These are phyloP conservation scores for Babylonia areolata DNA, from an alignment of 1,140 invertebrate genomes.

Conservation along the genomic window DNA sequence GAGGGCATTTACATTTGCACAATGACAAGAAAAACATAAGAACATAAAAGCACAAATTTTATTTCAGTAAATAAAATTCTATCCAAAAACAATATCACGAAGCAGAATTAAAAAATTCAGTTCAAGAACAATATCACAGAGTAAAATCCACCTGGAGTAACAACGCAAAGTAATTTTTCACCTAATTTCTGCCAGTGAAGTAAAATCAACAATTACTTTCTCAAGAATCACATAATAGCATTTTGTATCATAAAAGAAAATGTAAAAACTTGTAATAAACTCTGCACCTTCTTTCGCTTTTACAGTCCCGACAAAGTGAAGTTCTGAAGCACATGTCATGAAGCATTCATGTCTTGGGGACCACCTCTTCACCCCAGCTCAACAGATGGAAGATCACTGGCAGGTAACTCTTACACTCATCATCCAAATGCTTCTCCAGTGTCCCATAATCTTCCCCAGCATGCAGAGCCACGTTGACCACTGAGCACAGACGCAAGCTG, in stretches of 20 bases:
- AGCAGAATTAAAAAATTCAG: not conserved
- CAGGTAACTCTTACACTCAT: not conserved
- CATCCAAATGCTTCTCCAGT: not conserved
- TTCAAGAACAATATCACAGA: not conserved
- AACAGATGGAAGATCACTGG: slow-evolving; percentile 31
- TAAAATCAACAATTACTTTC: not conserved
- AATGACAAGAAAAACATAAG: too few species aligned
- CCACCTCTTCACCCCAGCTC: not conserved
- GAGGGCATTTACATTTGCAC: too few species aligned
- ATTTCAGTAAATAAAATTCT: not conserved
- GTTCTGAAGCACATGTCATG: not conserved
- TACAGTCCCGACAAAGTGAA: not conserved
- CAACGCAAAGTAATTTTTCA: not conserved
- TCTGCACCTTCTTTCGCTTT: not conserved
- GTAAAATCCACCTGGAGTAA: not conserved
- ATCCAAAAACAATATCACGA: not conserved
- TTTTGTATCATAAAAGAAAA: not conserved
- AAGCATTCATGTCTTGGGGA: not conserved
- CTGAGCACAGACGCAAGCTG: not conserved
- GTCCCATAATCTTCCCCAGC: slow-evolving; percentile 9
- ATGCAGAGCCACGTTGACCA: not conserved
- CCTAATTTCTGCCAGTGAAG: not conserved
- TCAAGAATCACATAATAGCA: not conserved
- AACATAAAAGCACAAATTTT: not conserved
- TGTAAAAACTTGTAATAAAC: not conserved